Base-by-base conservation (phyloP, 2,888 invertebrate species). In the Dynastes tityus region DNA sequence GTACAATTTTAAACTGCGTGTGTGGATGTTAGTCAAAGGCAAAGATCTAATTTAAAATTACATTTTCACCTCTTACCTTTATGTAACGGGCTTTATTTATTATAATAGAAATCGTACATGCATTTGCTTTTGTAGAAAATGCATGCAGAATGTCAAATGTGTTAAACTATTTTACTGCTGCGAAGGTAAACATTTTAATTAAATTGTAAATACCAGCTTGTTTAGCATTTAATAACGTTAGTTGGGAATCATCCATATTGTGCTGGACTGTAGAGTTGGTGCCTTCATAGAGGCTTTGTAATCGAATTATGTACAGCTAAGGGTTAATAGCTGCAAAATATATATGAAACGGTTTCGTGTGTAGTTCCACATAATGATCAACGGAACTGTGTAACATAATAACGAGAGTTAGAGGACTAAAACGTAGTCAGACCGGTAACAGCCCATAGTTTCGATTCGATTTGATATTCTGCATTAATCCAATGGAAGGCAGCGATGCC, bases 321-420 rank as follows among this genome's bases (percentile, higher is more conserved):
- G 65, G 65, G 65, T 65, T 65, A 65, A 65, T 65, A 65, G 40
- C 40, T 65, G 32, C 65, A 40, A 65, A 65, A 65, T 40, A 65
- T 40, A 65, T 40, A 65, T 40, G 65, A 40, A 64, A 40, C 65
- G 37, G 16, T 65, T 65, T 65, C 65, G 40, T 65, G 40, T 65
- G 40, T 40, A 45, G 65, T 65, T 65, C 37, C 40, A 37, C 65
- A 40, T 65, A 65, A 40, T 45, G 13, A 65, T 65, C 37, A 40
- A 37, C 65, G 8, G 65, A 65, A 65, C 65, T 40, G 16, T 65
- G 45, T 65, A 65, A 65, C 16, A 22, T 65, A 65, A 65, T 65
- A 40, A 65, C 37, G 13, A n/a, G 40, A 65, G 65, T 37, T 65
- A 65, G 3, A 8, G 40, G 40, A 65, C 40, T 65, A 65, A 40